phyloP scores from a whole-genome alignment of 1,140 invertebrate genomes.

The Microplitis demolitor region DNA sequence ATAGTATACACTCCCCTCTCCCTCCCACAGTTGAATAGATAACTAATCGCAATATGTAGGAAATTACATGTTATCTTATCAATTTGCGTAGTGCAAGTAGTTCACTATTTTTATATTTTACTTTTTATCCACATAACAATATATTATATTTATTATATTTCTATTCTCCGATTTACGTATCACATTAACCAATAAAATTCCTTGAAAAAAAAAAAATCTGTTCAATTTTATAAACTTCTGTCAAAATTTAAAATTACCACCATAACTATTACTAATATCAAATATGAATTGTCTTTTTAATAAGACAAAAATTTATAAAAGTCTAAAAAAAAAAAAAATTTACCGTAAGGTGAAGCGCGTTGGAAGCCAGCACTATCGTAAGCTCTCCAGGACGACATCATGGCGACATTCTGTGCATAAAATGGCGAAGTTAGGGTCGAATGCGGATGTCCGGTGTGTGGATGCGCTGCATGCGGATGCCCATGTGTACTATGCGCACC shows the following conservation, averaged over 20 bases:
- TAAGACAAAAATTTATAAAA: not conserved
- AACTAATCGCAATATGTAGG: slow-evolving; percentile 33
- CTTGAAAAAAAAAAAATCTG: no score
- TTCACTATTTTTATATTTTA: slow-evolving; percentile 33
- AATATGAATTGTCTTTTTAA: not conserved
- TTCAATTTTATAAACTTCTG: no score
- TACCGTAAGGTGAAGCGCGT: slow-evolving; percentile 75
- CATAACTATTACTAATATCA: not conserved
- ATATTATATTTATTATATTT: not conserved
- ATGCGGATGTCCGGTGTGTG: slow-evolving; percentile 55
- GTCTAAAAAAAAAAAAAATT: slow-evolving; percentile 21
- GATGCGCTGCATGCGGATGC: slow-evolving; percentile 54
- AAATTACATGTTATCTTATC: slow-evolving; percentile 41
- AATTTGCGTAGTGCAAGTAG: slow-evolving; percentile 25
- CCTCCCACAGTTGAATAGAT: slow-evolving; percentile 25
- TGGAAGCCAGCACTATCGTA: slow-evolving; percentile 77
- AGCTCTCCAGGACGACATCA: slow-evolving; percentile 80
- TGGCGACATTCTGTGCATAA: slow-evolving; percentile 73
- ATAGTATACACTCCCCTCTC: not conserved
- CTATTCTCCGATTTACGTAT: no score
- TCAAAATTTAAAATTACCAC: no score
- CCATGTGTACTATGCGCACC: slow-evolving; percentile 50
- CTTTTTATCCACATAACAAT: not conserved
- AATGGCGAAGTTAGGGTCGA: slow-evolving; percentile 64
- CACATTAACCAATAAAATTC: no score